Evolutionary conservation across 1,140 invertebrate species (phyloP), one percentile per base, ranked within the genome.

Genomic region (Formica selysi): DNA sequence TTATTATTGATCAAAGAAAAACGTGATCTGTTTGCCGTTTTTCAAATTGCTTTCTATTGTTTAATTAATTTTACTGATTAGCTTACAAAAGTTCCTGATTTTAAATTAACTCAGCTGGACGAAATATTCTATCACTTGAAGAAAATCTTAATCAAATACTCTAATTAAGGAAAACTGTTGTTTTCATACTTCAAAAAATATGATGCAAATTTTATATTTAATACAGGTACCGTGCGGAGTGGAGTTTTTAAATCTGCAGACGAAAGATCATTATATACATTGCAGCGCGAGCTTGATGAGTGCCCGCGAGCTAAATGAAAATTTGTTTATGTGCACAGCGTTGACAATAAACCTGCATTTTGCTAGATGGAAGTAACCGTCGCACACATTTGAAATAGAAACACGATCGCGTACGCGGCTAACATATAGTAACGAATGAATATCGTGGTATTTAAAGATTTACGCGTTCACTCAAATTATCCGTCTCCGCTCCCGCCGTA

Each of bases 221-320:
- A 87, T 84, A 73, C 65, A 38, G n/a, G 19, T 57, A 44, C 36
- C 11, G 8, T 11, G 16, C n/a, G 13, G 13, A 76, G 51, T 59
- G 67, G 41, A 70, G 32, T 62, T 88, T 88, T 89, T 88, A 67
- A 73, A 85, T 73, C n/a, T 76, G 36, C 73, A 29, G 29, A 68
- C 13, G 54, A 22, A 13, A 48, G 8, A 29, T n/a, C 22, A 32
- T 86, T 54, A 89, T 86, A 67, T 65, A 26, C 61, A 83, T 89
- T 61, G 87, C 54, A 61, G 73, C 51, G 68, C 68, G 67, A 86
- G 76, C 87, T 89, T 86, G 87, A 86, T 76, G 87, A 70, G 19
- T 68, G 68, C 57, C 57, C n/a, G 48, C 13, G 48, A 79, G 38
- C 22, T 86, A 89, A 89, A 89, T 89, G 88, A 89, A 89, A 86